phyloP scores from a whole-genome alignment of 2,888 invertebrate genomes.

The Lasioglossum leucozonium region DNA sequence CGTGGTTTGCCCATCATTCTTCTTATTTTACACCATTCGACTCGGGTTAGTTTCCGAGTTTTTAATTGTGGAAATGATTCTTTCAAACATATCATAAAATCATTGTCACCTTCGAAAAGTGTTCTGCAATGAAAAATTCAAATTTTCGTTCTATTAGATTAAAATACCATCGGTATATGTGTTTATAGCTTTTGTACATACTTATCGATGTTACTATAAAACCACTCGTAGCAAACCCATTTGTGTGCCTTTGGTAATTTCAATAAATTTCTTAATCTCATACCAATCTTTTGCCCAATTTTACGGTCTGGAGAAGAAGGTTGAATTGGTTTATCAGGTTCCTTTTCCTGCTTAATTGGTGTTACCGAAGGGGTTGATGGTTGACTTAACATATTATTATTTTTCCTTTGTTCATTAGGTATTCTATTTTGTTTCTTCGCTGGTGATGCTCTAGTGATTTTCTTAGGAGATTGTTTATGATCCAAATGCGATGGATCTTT shows the following conservation, averaged over 20 bases:
- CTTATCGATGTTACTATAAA: slow-evolving; percentile 98
- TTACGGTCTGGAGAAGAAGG: slow-evolving; percentile 90
- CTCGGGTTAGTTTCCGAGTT: slow-evolving; percentile 92
- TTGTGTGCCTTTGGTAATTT: slow-evolving; percentile 99
- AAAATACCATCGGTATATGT: not conserved
- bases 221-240: slow-evolving; percentile 99
- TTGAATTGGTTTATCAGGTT: slow-evolving; percentile 77
- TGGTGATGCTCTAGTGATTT: slow-evolving; percentile 87
- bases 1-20: slow-evolving; percentile 99
- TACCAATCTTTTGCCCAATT: slow-evolving; percentile 95
- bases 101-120: slow-evolving; percentile 97
- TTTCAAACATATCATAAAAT: slow-evolving; percentile 96
- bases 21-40: slow-evolving; percentile 98
- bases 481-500: slow-evolving; percentile 80
- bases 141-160: slow-evolving; percentile 11
- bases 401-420: slow-evolving; percentile 73
- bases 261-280: slow-evolving; percentile 94
- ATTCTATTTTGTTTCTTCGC: slow-evolving; percentile 82
- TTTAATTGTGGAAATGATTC: slow-evolving; percentile 97
- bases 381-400: slow-evolving; percentile 54
- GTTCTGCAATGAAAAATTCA: slow-evolving; percentile 86
- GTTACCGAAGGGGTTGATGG: slow-evolving; percentile 77
- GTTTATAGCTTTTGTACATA: slow-evolving; percentile 80
- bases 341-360: slow-evolving; percentile 81
- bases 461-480: slow-evolving; percentile 87